Conservation (phyloP, 2,888 invertebrate species). For the Apamea epomidion region DNA sequence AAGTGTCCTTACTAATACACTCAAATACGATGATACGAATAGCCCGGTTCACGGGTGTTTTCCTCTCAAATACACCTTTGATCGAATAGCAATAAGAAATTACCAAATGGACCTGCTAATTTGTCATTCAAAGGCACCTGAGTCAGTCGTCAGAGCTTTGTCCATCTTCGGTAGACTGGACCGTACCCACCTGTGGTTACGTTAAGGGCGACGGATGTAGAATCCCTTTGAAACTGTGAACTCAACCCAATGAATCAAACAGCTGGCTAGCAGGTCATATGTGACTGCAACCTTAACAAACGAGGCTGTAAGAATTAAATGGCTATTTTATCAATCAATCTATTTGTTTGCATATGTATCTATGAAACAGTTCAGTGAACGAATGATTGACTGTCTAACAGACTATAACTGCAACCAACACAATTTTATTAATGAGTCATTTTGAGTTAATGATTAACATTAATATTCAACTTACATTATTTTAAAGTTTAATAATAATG, state of each 20-base stretch:
- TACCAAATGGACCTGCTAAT: background rate
- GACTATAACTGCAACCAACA: background rate
- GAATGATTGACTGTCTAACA: background rate
- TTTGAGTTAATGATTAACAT: background rate
- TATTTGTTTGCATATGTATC: background rate
- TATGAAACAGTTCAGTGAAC: background rate
- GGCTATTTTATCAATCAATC: slow-evolving; percentile 2
- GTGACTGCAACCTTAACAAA: background rate
- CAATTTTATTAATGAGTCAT: background rate
- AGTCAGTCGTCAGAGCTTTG: background rate
- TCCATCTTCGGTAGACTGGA: background rate
- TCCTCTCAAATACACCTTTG: no score
- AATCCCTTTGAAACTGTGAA: slow-evolving; percentile 34
- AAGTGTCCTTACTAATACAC: background rate
- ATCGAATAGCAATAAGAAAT: background rate
- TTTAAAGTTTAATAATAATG: no score
- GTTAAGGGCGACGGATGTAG: background rate
- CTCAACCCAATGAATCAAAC: slow-evolving; percentile 21
- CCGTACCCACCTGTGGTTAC: background rate
- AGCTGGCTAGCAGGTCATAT: background rate
- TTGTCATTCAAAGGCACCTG: background rate
- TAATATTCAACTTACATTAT: no score
- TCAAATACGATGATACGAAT: background rate
- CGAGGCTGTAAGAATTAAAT: slow-evolving; percentile 7
- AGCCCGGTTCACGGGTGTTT: background rate